Percentiles rank a stretch among this genome's conserved stretches.
Conservation (phyloP, 1,140 invertebrate genomes). For the Drosophila tristis region DNA sequence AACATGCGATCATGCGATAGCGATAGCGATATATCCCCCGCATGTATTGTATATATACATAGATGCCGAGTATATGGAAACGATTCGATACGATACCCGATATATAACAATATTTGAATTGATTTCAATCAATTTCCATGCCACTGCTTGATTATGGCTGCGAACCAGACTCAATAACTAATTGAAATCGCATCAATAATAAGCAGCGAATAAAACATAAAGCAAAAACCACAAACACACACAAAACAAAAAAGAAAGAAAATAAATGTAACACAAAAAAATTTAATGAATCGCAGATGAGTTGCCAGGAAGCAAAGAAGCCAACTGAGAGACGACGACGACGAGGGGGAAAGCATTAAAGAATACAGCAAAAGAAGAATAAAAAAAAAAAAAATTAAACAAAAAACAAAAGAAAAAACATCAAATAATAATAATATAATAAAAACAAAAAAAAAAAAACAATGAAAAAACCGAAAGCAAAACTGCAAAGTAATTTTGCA, state of each 20-base stretch:
- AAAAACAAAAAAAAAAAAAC: slow-evolving; percentile 35
- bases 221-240: slow-evolving; percentile 18
- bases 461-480: slow-evolving; percentile 51
- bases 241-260: slow-evolving; percentile 19
- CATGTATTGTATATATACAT: too few species aligned
- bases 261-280: slow-evolving; percentile 5
- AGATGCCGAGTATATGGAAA: too few species aligned
- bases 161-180: slow-evolving; percentile 52
- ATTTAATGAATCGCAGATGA: background rate
- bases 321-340: background rate
- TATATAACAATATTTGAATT: slow-evolving; percentile 44
- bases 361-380: slow-evolving; percentile 25
- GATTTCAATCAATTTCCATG: slow-evolving; percentile 52
- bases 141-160: slow-evolving; percentile 40
- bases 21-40: slow-evolving; percentile 36
- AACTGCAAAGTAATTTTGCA: slow-evolving; percentile 80
- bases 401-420: slow-evolving; percentile 35
- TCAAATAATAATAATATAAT: slow-evolving; percentile 34
- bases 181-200: slow-evolving; percentile 43
- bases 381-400: slow-evolving; percentile 23
- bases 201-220: slow-evolving; percentile 27
- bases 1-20: background rate
- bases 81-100: slow-evolving; percentile 23
- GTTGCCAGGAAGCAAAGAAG: too few species aligned
- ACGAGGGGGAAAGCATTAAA: slow-evolving; percentile 39